These are phyloP conservation scores for Chymomyza amoena DNA, from an alignment of 2,888 invertebrate species.

Conservation along the genomic window DNA sequence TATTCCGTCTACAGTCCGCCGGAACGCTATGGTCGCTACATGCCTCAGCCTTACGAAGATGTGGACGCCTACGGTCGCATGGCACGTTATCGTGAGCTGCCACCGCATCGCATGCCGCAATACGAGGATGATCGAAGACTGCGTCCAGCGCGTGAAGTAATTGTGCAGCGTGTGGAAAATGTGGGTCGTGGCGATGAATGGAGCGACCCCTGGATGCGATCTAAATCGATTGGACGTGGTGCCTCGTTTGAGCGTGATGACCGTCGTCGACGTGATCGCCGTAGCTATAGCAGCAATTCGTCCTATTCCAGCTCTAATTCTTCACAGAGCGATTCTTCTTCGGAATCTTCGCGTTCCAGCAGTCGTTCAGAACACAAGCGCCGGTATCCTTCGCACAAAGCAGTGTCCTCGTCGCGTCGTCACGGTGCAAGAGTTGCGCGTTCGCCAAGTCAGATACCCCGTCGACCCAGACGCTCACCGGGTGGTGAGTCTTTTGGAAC, in stretches of 20 bases:
- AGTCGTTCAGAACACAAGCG: slow-evolving; percentile 73
- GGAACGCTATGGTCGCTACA: slow-evolving; percentile 70
- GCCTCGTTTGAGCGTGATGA: slow-evolving; percentile 72
- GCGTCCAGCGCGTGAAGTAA: slow-evolving; percentile 86
- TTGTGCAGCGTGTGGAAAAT: slow-evolving; percentile 84
- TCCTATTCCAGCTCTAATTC: slow-evolving; percentile 83
- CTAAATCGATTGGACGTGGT: slow-evolving; percentile 82
- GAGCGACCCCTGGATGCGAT: slow-evolving; percentile 96
- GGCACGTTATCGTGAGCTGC: slow-evolving; percentile 80
- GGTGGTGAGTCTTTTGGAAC: slow-evolving; percentile 71
- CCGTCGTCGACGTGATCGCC: slow-evolving; percentile 75
- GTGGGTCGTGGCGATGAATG: slow-evolving; percentile 89
- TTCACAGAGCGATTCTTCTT: slow-evolving; percentile 83
- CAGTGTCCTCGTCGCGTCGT: slow-evolving; percentile 60
- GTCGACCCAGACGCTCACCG: slow-evolving; percentile 73
- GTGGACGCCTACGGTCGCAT: slow-evolving; percentile 78
- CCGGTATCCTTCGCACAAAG: slow-evolving; percentile 74
- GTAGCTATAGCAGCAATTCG: slow-evolving; percentile 78
- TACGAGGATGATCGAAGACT: slow-evolving; percentile 82
- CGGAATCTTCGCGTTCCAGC: slow-evolving; percentile 78
- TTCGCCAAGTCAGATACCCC: slow-evolving; percentile 71
- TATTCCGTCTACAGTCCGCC: slow-evolving; percentile 75
- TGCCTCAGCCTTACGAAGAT: slow-evolving; percentile 76
- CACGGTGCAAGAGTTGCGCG: slow-evolving; percentile 60
- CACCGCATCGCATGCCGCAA: slow-evolving; percentile 81